Evolutionary conservation across 2,113 vertebrate species (phyloP), one percentile per base, ranked within the genome.

Genomic region (Emydura subglobosa): DNA sequence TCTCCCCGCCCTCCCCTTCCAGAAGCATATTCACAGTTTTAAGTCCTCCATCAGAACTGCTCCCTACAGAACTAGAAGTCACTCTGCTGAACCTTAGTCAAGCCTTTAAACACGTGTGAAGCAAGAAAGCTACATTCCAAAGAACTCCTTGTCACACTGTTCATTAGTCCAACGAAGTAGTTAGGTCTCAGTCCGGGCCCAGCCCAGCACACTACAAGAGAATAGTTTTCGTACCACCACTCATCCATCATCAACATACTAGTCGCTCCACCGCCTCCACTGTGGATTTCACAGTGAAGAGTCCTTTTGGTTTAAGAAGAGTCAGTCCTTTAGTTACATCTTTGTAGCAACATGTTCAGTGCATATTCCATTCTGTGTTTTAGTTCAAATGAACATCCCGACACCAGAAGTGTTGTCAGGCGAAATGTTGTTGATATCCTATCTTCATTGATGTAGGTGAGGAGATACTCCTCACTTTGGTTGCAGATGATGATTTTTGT

Each of bases 401-500:
- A 98, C 89, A 98, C 98, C 89, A 99, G 96, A 96, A 99, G 98
- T 31, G 98, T 98, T 76, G 99, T 99, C 93, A 99, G 98, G 51
- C 96, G 98, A 97, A 99, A 99, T 10, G 99, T 99, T 88, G 99
- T 98, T 27, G 99, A 99, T 90, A 99, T 96, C 14, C 99, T 98
- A 19, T 99, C 99, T 96, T 99, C 99, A 10, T 99, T 99, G 97
- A 99, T 99, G 97, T 99, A 99, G 0, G 99, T 99, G 92, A 99
- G 98, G 91, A 99, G 98, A 96, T 99, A 99, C 81, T 99, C 99
- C 19, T 99, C 99, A 86, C 93, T 99, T 96, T 99, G 99, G 97
- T 98, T 99, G 91, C 99, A 99, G 94, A 99, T 98, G 79, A 99
- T 99, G 80, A 99, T 99, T 98, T 99, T 99, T 1, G 99, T 99